Conservation (phyloP, 2,113 vertebrate species). For the Triplophysa dalaica region DNA sequence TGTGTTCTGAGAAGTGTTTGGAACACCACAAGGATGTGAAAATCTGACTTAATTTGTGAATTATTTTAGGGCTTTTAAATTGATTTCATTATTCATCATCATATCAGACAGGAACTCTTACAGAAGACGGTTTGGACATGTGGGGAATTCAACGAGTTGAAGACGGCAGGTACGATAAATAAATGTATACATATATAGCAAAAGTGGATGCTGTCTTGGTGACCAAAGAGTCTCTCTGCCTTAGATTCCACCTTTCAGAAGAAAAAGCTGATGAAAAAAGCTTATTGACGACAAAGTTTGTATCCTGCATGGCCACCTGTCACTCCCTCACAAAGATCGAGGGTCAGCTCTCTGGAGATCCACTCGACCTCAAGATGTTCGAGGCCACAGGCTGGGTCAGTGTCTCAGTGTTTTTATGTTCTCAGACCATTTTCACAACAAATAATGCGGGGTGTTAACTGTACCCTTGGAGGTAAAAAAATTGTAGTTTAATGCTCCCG, state of each 20-base stretch:
- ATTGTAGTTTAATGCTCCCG: too few relatives aligned
- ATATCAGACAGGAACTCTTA: slow-evolving; percentile 91
- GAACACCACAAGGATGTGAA: too few relatives aligned
- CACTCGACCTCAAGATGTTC: slow-evolving; percentile 97
- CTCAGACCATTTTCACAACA: background rate
- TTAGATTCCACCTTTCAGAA: slow-evolving; percentile 88
- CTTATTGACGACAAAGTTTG: slow-evolving; percentile 90
- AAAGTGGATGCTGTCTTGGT: too few relatives aligned
- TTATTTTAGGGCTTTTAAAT: background rate
- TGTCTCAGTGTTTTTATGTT: background rate
- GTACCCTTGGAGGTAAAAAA: background rate
- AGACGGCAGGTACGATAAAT: slow-evolving; percentile 73
- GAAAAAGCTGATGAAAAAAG: slow-evolving; percentile 83
- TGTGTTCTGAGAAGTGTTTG: too few relatives aligned
- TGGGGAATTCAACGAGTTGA: slow-evolving; percentile 93
- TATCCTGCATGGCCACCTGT: slow-evolving; percentile 96
- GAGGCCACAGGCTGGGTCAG: slow-evolving; percentile 94
- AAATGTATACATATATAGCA: too few relatives aligned
- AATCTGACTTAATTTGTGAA: too few relatives aligned
- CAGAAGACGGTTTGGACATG: slow-evolving; percentile 94
- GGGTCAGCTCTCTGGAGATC: slow-evolving; percentile 92
- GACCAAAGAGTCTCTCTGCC: background rate
- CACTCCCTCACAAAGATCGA: slow-evolving; percentile 98
- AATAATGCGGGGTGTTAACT: background rate
- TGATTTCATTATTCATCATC: background rate